phyloP scores from a whole-genome alignment of 2,888 invertebrate genomes.

The Oligia latruncula region DNA sequence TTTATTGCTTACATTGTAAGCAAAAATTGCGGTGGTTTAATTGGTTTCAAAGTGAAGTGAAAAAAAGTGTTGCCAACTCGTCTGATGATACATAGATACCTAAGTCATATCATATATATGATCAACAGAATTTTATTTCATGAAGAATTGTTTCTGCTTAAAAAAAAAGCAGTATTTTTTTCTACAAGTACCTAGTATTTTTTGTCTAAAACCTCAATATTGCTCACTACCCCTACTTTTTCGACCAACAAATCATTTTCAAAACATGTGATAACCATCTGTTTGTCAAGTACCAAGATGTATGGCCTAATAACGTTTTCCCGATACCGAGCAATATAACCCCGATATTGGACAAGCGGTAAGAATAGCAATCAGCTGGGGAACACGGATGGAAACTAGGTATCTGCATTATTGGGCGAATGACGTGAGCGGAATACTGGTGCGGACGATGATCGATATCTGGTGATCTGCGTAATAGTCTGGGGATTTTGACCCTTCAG shows the following conservation, averaged over 20 bases:
- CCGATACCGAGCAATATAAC: constrained; percentile 70
- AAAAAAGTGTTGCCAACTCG: neutral
- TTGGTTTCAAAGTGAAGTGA: neutral
- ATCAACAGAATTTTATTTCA: neutral
- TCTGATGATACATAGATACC: neutral
- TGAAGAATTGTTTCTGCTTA: neutral
- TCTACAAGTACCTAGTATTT: neutral
- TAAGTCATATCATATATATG: neutral
- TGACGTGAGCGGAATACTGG: constrained; percentile 73
- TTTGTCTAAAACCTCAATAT: constrained; percentile 11
- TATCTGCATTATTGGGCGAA: constrained; percentile 75
- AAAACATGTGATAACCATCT: constrained; percentile 64
- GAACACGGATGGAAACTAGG: constrained; percentile 69
- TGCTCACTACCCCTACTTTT: constrained; percentile 7
- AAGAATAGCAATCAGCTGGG: constrained; percentile 81
- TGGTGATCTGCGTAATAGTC: constrained; percentile 48
- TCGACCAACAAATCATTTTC: constrained; percentile 56
- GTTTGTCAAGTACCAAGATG: constrained; percentile 65
- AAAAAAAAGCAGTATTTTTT: neutral
- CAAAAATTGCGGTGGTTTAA: neutral
- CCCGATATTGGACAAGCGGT: constrained; percentile 76
- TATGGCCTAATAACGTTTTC: constrained; percentile 67
- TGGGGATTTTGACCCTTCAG: constrained; percentile 10
- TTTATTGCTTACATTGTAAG: neutral
- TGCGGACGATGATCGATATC: constrained; percentile 61